phyloP scores from a whole-genome alignment of 2,888 invertebrate species.

The Pimpla rufipes region DNA sequence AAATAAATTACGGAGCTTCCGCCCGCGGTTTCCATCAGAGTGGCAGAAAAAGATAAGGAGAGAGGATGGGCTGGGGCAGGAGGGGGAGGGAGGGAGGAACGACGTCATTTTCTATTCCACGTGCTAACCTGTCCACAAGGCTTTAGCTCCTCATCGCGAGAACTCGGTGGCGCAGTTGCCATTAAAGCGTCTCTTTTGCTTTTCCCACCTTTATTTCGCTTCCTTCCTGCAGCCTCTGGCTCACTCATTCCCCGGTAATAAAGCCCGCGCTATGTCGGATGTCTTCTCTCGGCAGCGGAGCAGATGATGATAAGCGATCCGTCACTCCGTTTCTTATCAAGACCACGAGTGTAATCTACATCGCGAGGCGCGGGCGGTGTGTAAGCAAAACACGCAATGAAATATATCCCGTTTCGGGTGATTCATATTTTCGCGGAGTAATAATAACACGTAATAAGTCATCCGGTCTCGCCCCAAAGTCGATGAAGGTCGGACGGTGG shows the following conservation, averaged over 20 bases:
- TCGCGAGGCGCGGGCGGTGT: neutral
- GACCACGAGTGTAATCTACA: conserved; percentile 17
- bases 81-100: neutral
- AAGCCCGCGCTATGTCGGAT: neutral
- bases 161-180: neutral
- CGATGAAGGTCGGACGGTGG: neutral
- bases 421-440: conserved; percentile 15
- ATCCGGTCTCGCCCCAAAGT: neutral
- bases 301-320: conserved; percentile 8
- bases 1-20: conserved; percentile 14
- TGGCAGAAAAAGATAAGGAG: conserved; percentile 8
- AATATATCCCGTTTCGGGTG: conserved; percentile 10
- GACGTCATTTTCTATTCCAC: conserved; percentile 29
- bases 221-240: neutral
- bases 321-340: conserved; percentile 12
- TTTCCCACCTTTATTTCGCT: conserved; percentile 9
- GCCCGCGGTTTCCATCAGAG: neutral
- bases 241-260: conserved; percentile 15
- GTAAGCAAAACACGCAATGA: conserved; percentile 6
- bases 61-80: too few relatives aligned
- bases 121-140: neutral
- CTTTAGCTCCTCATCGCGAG: conserved; percentile 5
- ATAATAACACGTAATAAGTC: conserved; percentile 4
- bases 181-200: conserved; percentile 14
- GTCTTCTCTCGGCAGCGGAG: neutral